phyloP scores from a whole-genome alignment of 1,140 invertebrate genomes.

The Leptestheria dahalacensis region DNA sequence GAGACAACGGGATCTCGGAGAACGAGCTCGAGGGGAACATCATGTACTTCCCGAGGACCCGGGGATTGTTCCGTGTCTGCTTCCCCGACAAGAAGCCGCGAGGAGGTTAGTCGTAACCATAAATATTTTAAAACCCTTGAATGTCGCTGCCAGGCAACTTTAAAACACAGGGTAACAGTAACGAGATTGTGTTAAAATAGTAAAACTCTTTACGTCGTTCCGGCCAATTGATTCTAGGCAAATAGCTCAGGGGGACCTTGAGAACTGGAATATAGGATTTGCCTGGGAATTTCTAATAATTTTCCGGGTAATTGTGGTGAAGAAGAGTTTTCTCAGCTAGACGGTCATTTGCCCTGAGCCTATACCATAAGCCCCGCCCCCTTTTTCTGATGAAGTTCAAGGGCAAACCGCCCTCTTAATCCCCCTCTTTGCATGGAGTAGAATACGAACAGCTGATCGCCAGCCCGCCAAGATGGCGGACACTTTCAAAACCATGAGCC shows the following conservation, averaged over 20 bases:
- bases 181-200: too few relatives aligned
- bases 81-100: slow-evolving; percentile 72
- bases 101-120: slow-evolving; percentile 24
- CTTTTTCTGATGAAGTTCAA: neutral
- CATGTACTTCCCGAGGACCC: slow-evolving; percentile 68
- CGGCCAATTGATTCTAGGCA: neutral
- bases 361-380: too few relatives aligned
- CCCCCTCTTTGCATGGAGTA: neutral
- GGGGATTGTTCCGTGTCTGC: slow-evolving; percentile 77
- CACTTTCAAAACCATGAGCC: too few relatives aligned
- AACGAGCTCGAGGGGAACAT: slow-evolving; percentile 62
- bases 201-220: neutral
- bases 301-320: too few relatives aligned
- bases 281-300: neutral
- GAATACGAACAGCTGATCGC: neutral
- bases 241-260: neutral
- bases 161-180: too few relatives aligned
- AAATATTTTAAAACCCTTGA: neutral
- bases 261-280: neutral
- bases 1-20: neutral
- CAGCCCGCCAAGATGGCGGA: too few relatives aligned
- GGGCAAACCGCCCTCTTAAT: neutral
- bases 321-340: too few relatives aligned
- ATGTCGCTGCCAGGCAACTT: too few relatives aligned
- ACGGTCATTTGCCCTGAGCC: too few relatives aligned